A percentile compares a stretch with the other conserved stretches of the same genome.
Evolutionary conservation across 1,140 invertebrate genomes (phyloP).

Genomic region (Ceratina australensis): DNA sequence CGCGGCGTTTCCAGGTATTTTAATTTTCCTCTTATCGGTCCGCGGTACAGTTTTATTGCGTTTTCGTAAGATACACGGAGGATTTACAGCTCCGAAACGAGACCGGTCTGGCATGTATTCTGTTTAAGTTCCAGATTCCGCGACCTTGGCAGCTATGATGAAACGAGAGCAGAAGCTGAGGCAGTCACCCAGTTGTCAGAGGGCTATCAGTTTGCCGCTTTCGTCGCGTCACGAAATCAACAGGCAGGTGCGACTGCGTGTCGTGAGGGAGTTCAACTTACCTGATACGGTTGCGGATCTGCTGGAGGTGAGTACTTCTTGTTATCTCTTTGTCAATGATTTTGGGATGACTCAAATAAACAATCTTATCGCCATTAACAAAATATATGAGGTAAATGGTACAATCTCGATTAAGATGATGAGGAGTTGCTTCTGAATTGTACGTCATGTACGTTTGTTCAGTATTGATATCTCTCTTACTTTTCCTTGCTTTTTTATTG

Average conservation of each 20-base stretch:
- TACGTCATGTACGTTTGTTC: too few relatives aligned
- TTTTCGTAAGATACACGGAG: not conserved
- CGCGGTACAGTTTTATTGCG: not conserved
- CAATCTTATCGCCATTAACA: not conserved
- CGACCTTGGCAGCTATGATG: conserved; percentile 89
- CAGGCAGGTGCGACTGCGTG: conserved; percentile 89
- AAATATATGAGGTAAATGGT: too few relatives aligned
- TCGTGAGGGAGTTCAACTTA: conserved; percentile 95
- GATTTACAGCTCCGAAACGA: not conserved
- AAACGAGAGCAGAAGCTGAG: conserved; percentile 92
- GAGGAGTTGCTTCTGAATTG: too few relatives aligned
- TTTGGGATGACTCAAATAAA: not conserved
- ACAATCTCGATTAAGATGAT: too few relatives aligned
- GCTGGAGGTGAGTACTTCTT: conserved; percentile 81
- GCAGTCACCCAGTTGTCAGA: conserved; percentile 87
- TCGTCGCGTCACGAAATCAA: conserved; percentile 89
- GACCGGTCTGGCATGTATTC: not conserved
- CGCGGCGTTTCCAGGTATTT: conserved; percentile 81
- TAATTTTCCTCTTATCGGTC: conserved; percentile 7
- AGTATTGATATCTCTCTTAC: not conserved
- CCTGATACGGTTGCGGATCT: conserved; percentile 94
- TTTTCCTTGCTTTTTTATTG: too few relatives aligned
- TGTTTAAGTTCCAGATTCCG: conserved; percentile 84
- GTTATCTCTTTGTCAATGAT: not conserved
- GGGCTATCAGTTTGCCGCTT: conserved; percentile 87